Evolutionary conservation across 1,140 invertebrate species (phyloP), one percentile per base, ranked within the genome.

Genomic region (Magallana gigas): DNA sequence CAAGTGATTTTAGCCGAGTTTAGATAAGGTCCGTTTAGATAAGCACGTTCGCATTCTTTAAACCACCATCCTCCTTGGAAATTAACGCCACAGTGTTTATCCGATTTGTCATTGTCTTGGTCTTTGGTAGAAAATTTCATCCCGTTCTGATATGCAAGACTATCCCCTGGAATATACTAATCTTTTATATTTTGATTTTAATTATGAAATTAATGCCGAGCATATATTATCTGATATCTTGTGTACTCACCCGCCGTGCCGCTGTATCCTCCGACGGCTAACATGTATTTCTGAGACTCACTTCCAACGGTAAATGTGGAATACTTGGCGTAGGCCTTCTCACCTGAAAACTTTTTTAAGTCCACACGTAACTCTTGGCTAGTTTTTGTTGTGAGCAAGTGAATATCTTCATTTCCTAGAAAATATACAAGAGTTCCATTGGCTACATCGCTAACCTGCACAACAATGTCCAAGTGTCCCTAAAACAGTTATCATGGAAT

Each of bases 351-450:
- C 29, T 90, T 86, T 62, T 88, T 85, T 56, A 90, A 58, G 16
- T 90, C 87, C 18, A 90, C 85, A 0, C 89, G 64, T 9, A 90
- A 60, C 83, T 87, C 83, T 8, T 88, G 62, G 0, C 18, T 18
- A 16, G 36, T 58, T 11, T 23, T 12, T 0, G 59, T 18, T 8
- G 85, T 83, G 14, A 90, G 62, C 5, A 57, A 8, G 57, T 88
- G 81, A 18, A 90, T 64, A 3, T 18, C 60, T 57, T 88, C 68
- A 48, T 90, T 90, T 11, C 89, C 89, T 87, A 23, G 36, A 48
- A 48, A 48, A 48, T 48, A 23, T 23, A 23, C 23, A 23, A 23
- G 23, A 23, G 23, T 23, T 23, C 23, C 23, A 23, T 23, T 0
- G 23, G 23, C 23, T 1, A 23, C 23, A 0, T 23, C 23, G 23